Evolutionary conservation across 1,140 invertebrate species (phyloP), one percentile per base, ranked within the genome.

Genomic region (Diachasma alloeum): DNA sequence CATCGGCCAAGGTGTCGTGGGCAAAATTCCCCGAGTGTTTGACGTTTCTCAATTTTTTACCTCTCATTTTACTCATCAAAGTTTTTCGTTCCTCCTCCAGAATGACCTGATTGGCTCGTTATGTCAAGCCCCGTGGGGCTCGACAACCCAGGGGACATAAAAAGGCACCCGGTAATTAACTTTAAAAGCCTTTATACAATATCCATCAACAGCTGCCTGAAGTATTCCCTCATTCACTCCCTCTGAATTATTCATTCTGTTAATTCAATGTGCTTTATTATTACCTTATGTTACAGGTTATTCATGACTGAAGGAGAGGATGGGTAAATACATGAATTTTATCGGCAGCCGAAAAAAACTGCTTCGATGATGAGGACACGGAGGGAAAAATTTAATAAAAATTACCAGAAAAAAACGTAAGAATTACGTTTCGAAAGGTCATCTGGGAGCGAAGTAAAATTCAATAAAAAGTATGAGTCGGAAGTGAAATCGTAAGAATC

Each of bases 11-110:
- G 73, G 73, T 74, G 73, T 74, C 59, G 39, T 42, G 15, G 37
- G 5, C 17, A 67, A 74, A 68, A 31, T 31, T 31, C 31, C 63
- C 59, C 63, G 66, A 74, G 73, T 67, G 73, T 66, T 74, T 74
- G 73, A 74, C 37, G 39, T 26, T 74, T 67, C 24, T 67, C 26
- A 66, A n/a, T 36, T 26, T 66, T 31, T 36, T 11, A 24, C 36
- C 53, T 73, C 19, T 69, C 37, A 39, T 68, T 39, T 36, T 68
- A n/a, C 36, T n/a, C 17, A 68, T 68, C 24, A 39, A 22, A 10
- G 13, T 31, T 66, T 31, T 66, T 66, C 63, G 26, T n/a, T 3
- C 31, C 2, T 36, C 24, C 26, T 36, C 0, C 24, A 66, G 26
- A 66, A 36, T 66, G 22, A 66, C 63, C 63, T 66, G 63, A 66